Evolutionary conservation across 2,888 invertebrate genomes (phyloP).

Genomic region (Heliothis peltigera): DNA sequence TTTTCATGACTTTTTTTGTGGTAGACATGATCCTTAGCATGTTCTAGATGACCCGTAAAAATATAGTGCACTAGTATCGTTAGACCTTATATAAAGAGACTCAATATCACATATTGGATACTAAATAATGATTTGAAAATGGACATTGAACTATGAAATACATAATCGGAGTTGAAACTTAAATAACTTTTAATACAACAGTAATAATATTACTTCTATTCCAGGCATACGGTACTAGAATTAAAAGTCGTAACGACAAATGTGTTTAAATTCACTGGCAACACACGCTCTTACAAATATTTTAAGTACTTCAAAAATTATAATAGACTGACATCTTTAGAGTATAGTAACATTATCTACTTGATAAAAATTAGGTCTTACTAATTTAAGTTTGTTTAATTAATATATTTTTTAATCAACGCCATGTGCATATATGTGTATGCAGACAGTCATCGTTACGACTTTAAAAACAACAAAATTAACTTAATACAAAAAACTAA

Average conservation of each 20-base stretch:
- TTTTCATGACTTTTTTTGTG: no score
- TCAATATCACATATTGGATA: conserved; percentile 31
- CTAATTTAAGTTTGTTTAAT: no score
- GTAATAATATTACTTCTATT: conserved; percentile 26
- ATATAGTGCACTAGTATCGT: no score
- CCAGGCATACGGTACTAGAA: conserved; percentile 22
- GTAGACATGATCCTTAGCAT: no score
- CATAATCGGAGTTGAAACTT: conserved; percentile 18
- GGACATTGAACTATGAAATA: conserved; percentile 22
- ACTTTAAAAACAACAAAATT: conserved; percentile 15
- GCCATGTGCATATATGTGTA: no score
- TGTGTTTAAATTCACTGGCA: not conserved
- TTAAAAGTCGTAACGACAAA: conserved; percentile 12
- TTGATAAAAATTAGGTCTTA: no score
- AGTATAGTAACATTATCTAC: no score
- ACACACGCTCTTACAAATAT: not conserved
- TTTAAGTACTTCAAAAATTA: not conserved
- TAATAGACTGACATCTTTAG: no score
- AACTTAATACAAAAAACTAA: conserved; percentile 10
- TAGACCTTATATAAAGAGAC: conserved; percentile 48
- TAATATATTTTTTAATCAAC: no score
- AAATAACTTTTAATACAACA: conserved; percentile 49
- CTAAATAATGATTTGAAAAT: conserved; percentile 15
- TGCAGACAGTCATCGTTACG: conserved; percentile 2
- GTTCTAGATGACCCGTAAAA: no score